These are phyloP conservation scores for Calameuta filiformis DNA, from an alignment of 2,888 invertebrate species.

Conservation along the genomic window DNA sequence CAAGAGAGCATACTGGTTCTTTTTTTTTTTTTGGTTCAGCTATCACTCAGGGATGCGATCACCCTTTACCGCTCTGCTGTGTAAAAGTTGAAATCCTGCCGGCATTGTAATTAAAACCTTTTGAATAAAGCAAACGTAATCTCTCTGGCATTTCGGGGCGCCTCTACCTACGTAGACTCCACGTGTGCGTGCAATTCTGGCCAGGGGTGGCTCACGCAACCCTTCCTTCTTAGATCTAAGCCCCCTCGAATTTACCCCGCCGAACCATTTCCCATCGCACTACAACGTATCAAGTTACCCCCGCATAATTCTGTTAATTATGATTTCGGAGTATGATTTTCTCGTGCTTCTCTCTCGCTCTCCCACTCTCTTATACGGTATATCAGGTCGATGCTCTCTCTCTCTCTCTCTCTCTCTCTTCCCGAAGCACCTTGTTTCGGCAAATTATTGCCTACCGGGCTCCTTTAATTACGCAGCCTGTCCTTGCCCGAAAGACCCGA, in stretches of 20 bases:
- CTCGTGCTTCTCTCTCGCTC: conserved; percentile 19
- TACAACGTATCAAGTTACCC: conserved; percentile 62
- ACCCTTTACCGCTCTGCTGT: background rate
- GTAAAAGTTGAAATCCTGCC: conserved; percentile 8
- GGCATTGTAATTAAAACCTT: conserved; percentile 57
- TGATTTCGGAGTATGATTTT: conserved; percentile 61
- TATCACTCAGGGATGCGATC: background rate
- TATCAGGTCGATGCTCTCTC: background rate
- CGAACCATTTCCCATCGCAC: conserved; percentile 33
- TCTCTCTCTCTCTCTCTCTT: background rate
- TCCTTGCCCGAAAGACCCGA: background rate
- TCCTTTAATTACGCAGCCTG: background rate
- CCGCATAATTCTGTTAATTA: conserved; percentile 65
- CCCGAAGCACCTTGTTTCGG: background rate
- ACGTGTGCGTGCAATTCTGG: conserved; percentile 29
- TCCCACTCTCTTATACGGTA: background rate
- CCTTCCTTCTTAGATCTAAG: conserved; percentile 59
- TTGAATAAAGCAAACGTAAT: conserved; percentile 63
- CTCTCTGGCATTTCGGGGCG: conserved; percentile 30
- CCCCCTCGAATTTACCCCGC: conserved; percentile 41
- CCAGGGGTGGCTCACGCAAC: conserved; percentile 38
- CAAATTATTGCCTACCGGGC: background rate
- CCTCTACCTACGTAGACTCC: conserved; percentile 37
- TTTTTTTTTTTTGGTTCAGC: background rate
- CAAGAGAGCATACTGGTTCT: background rate